Percentiles rank a stretch among this genome's conserved stretches.
Conservation (phyloP, 2,113 vertebrate species). For the Paedocypris sp. region DNA sequence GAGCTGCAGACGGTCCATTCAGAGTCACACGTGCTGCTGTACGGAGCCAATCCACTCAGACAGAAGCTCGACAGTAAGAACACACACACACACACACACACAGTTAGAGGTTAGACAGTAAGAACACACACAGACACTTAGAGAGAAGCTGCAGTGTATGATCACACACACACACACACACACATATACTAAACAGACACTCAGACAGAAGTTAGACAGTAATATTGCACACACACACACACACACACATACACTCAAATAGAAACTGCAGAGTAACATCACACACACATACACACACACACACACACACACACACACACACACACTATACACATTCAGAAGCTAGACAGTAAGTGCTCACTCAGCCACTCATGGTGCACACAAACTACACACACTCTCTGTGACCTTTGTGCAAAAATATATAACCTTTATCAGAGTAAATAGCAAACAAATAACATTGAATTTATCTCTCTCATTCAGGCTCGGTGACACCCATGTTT, state of each 20-base stretch:
- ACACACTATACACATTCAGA: neutral
- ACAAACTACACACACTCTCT: no score
- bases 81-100: neutral
- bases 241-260: slow-evolving; percentile 15
- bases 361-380: neutral
- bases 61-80: slow-evolving; percentile 93
- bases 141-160: no score
- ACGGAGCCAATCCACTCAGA: slow-evolving; percentile 92
- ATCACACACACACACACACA: slow-evolving; percentile 7
- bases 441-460: no score
- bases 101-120: slow-evolving; percentile 91
- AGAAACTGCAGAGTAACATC: slow-evolving; percentile 21
- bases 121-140: slow-evolving; percentile 42
- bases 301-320: slow-evolving; percentile 12
- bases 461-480: slow-evolving; percentile 47
- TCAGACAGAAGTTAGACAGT: no score
- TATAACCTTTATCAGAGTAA: no score
- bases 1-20: slow-evolving; percentile 92
- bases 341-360: no score
- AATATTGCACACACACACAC: slow-evolving; percentile 18
- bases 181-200: slow-evolving; percentile 13
- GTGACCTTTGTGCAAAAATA: no score
- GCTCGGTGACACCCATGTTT: slow-evolving; percentile 85
- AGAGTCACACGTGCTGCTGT: slow-evolving; percentile 80
- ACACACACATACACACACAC: slow-evolving; percentile 3